A percentile compares a stretch with the other conserved stretches of the same genome.
phyloP scores from a whole-genome alignment of 2,113 vertebrate species.

The Labeo catla region DNA sequence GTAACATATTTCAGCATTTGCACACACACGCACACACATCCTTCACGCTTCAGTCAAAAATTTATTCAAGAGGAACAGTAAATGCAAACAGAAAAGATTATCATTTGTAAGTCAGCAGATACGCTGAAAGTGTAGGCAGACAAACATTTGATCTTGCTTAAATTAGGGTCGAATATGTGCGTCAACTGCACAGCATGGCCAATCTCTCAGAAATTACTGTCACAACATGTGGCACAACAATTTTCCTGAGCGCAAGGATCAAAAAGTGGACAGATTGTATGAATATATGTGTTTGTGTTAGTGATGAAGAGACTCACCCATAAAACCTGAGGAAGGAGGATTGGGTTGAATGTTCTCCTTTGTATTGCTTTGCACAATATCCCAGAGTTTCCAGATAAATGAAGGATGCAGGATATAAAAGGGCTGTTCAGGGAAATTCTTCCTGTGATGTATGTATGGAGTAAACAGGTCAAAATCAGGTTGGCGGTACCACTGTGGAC shows the following conservation, averaged over 20 bases:
- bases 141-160: neutral
- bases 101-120: neutral
- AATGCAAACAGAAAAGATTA: neutral
- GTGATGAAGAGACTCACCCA: slow-evolving; percentile 75
- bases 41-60: neutral
- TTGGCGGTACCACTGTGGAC: slow-evolving; percentile 83
- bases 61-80: neutral
- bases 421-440: slow-evolving; percentile 78
- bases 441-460: slow-evolving; percentile 80
- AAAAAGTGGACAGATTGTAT: neutral
- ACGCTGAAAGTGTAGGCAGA: neutral
- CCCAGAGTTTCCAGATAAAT: slow-evolving; percentile 90
- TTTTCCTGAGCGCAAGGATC: neutral
- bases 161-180: neutral
- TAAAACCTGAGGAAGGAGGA: slow-evolving; percentile 89
- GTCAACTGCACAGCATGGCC: slow-evolving; percentile 12
- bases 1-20: neutral
- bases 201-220: neutral
- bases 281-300: neutral
- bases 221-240: neutral
- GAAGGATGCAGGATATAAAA: slow-evolving; percentile 90
- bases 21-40: neutral
- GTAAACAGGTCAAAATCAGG: slow-evolving; percentile 89
- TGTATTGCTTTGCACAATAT: slow-evolving; percentile 87
- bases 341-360: slow-evolving; percentile 87